Conservation (phyloP, 2,797 vertebrate genomes). For the Fistularia commersonii region DNA sequence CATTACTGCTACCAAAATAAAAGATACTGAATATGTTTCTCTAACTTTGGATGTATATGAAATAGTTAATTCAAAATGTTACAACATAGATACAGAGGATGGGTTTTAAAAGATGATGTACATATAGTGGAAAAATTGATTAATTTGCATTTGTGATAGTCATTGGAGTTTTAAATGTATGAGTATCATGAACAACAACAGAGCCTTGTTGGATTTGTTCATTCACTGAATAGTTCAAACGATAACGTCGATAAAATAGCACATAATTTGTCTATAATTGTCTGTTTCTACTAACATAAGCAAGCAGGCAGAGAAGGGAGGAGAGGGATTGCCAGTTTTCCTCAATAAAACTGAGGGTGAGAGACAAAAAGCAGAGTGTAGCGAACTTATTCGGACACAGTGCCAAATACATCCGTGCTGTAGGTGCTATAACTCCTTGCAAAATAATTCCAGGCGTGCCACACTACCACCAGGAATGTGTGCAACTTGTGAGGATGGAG, state of each 20-base stretch:
- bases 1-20: too few species aligned
- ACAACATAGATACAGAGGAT: too few species aligned
- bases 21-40: too few species aligned
- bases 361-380: conserved; percentile 16
- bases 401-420: conserved; percentile 51
- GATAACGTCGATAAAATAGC: too few species aligned
- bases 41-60: too few species aligned
- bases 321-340: conserved; percentile 26
- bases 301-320: conserved; percentile 20
- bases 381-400: conserved; percentile 52
- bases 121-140: too few species aligned
- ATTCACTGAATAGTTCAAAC: conserved; percentile 18
- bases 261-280: conserved; percentile 24
- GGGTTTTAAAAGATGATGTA: too few species aligned
- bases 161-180: too few species aligned
- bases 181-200: too few species aligned
- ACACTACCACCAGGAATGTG: conserved; percentile 51
- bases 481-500: conserved; percentile 59
- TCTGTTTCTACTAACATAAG: conserved; percentile 40
- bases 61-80: too few species aligned
- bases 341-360: conserved; percentile 31
- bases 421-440: conserved; percentile 57
- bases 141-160: too few species aligned
- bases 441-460: conserved; percentile 62
- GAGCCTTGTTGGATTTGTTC: too few species aligned